Conservation (phyloP, 2,113 vertebrate species). For the Polypterus senegalus region DNA sequence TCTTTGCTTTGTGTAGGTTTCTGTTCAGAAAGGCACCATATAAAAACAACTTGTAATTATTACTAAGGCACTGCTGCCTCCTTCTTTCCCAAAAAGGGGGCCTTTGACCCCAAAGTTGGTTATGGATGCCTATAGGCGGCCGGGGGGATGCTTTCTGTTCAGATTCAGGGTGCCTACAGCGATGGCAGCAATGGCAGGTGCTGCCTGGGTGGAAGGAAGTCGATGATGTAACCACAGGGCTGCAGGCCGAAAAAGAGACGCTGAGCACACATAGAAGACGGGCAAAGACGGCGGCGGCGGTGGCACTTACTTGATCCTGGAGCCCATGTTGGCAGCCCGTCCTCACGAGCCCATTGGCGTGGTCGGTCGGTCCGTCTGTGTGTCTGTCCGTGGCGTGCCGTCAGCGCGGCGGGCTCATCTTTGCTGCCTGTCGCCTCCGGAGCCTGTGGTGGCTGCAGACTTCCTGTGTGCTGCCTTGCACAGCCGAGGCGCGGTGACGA, state of each 20-base stretch:
- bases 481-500: too few species aligned
- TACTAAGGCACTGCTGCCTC: too few species aligned
- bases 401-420: background rate
- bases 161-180: too few species aligned
- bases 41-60: too few species aligned
- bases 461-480: background rate
- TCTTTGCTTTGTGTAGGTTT: too few species aligned
- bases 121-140: too few species aligned
- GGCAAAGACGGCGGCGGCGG: background rate
- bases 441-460: background rate
- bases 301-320: conserved; percentile 1
- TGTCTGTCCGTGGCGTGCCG: background rate
- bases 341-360: background rate
- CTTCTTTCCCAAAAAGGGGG: too few species aligned
- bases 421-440: background rate
- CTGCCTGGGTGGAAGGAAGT: background rate
- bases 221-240: background rate
- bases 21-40: too few species aligned
- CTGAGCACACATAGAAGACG: background rate
- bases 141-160: too few species aligned
- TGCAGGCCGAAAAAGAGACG: background rate
- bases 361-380: background rate
- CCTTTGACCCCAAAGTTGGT: too few species aligned
- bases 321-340: background rate
- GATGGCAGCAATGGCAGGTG: background rate